These are phyloP conservation scores for Ellobius talpinus DNA, from an alignment of 2,113 vertebrate genomes.

Conservation along the genomic window DNA sequence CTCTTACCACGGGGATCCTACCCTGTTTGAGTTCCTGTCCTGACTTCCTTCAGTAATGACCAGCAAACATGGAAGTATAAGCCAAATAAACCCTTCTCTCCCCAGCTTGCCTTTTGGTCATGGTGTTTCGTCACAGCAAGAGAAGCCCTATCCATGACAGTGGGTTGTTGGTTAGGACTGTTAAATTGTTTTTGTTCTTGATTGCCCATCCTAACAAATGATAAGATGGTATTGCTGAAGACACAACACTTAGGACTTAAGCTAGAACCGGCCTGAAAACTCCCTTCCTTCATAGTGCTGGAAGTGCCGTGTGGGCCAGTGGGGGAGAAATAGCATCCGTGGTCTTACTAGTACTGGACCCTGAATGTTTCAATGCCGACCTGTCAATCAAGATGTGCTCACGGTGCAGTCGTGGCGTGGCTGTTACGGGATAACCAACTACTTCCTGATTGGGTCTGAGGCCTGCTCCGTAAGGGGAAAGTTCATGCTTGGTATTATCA, in stretches of 20 bases:
- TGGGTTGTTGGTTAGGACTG: not conserved
- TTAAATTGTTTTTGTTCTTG: not conserved
- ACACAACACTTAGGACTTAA: not conserved
- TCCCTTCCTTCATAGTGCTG: not conserved
- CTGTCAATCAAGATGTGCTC: not conserved
- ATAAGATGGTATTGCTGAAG: not conserved
- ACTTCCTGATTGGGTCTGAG: not conserved
- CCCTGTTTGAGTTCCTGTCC: no score
- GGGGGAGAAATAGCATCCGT: not conserved
- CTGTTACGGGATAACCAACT: not conserved
- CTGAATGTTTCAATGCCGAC: not conserved
- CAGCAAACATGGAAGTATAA: no score
- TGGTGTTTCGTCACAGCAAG: no score
- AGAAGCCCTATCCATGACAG: no score
- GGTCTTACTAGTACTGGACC: not conserved
- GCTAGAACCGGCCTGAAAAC: not conserved
- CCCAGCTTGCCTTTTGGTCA: no score
- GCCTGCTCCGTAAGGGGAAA: not conserved
- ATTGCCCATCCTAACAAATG: not conserved
- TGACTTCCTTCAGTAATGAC: no score
- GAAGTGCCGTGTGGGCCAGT: not conserved
- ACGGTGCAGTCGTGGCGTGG: not conserved
- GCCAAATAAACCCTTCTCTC: no score
- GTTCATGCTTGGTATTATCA: not conserved
- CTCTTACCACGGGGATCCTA: no score